These are phyloP conservation scores for Pterophyllum scalare DNA, from an alignment of 2,113 vertebrate genomes.

Conservation along the genomic window DNA sequence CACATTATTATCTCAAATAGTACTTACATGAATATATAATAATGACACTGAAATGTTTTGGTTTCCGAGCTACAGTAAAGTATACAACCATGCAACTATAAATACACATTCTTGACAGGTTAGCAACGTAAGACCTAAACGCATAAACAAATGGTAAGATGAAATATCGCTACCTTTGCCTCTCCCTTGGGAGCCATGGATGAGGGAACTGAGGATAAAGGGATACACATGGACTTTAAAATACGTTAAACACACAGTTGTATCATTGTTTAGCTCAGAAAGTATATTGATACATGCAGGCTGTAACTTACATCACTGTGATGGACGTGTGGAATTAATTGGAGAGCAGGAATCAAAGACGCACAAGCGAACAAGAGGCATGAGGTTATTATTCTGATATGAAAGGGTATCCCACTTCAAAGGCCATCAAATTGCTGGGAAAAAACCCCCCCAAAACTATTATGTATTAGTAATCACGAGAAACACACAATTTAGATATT, in stretches of 20 bases:
- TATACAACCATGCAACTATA: not conserved
- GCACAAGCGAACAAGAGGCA: constrained; percentile 6
- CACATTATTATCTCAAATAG: not conserved
- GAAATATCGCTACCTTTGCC: constrained; percentile 61
- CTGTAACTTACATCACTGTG: constrained; percentile 64
- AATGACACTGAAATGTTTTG: not conserved
- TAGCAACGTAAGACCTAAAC: not conserved
- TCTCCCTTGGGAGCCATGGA: constrained; percentile 32
- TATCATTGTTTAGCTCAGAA: not conserved
- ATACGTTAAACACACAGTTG: not conserved
- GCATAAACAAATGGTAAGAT: constrained; percentile 4
- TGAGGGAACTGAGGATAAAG: constrained; percentile 21
- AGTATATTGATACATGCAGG: not conserved
- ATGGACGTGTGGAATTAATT: constrained; percentile 15
- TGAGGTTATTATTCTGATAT: not conserved
- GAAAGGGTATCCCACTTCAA: not conserved
- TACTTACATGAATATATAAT: not conserved
- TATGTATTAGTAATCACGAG: not conserved
- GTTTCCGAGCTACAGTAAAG: rapidly evolving
- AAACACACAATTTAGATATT: not conserved
- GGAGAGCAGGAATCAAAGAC: constrained; percentile 16
- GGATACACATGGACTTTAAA: not conserved
- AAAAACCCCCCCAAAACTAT: no score
- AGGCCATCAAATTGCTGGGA: not conserved
- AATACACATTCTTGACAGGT: not conserved